Base-by-base conservation (phyloP, 2,797 vertebrate genomes). In the Melanotaenia trifasciata region DNA sequence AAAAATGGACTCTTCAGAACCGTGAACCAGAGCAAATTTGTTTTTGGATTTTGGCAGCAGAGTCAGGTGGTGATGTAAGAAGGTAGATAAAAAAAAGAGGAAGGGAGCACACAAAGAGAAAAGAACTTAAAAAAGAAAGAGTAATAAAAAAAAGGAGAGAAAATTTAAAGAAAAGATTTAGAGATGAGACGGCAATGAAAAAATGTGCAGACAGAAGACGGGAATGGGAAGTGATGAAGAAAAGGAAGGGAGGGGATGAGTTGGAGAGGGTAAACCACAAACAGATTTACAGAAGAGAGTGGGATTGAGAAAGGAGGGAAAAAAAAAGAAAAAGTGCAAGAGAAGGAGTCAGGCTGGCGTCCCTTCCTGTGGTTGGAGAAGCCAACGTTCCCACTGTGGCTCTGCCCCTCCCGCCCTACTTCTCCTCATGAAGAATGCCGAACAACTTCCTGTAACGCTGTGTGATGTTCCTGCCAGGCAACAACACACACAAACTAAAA, bases 371-470 rank as follows among this genome's bases (percentile, higher is more conserved):
- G 81, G 84, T 81, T 64, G 70, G 67, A 80, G 72, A 87, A 67
- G 83, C 87, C 78, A 82, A 36, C 53, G 73, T 87, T 89, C 87
- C 86, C 75, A 89, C 80, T 89, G 88, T 60, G 76, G 76, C 74
- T 78, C 33, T 12, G 45, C 71, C 73, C 81, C 81, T 72, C 76
- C 65, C 74, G 68, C 79, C 78, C 73, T 36, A 62, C 64, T 78
- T 76, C 70, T 75, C 79, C 51, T 71, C 73, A 79, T 68, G 73
- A 82, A 87, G 81, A 86, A 82, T 79, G 67, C 81, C 79, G 89
- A 89, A 89, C 84, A 77, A 87, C 89, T 90, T 90, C 86, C 89
- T 92, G 84, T 61, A 70, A 81, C 81, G 70, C 78, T 85, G 72
- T 85, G 78, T 79, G 81, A 86, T 83, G 70, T 80, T 79, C 64